These are phyloP conservation scores for Otocyon megalotis DNA, from an alignment of 2,113 vertebrate species.

Conservation along the genomic window DNA sequence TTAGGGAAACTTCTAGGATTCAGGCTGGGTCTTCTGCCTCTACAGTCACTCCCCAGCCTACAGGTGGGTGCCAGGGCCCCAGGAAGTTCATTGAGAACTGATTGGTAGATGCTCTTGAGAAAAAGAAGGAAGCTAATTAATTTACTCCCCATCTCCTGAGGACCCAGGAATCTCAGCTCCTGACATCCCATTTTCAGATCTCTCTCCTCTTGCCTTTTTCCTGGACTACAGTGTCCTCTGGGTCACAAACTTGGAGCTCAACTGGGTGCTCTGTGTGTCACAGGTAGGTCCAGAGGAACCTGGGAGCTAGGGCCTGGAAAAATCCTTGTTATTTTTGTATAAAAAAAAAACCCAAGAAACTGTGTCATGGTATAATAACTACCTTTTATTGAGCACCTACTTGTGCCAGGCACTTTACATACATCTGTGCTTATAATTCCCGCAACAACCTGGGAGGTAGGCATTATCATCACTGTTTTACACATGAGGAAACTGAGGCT, in stretches of 20 bases:
- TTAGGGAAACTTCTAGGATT: not conserved
- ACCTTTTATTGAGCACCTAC: conserved; percentile 80
- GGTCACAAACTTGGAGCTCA: conserved; percentile 4
- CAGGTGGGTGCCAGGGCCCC: not conserved
- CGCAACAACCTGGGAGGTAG: conserved; percentile 72
- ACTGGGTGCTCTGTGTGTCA: not conserved
- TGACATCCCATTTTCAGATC: not conserved
- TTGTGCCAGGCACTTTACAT: conserved; percentile 75
- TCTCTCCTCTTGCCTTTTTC: conserved; percentile 30
- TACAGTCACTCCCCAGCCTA: not conserved
- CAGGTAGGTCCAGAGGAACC: conserved; percentile 9
- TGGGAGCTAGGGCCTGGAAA: not conserved
- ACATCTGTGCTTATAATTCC: conserved; percentile 66
- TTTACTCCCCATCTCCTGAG: not conserved
- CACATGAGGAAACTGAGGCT: conserved; percentile 64
- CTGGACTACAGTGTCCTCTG: not conserved
- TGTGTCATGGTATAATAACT: conserved; percentile 42
- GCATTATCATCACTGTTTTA: conserved; percentile 50
- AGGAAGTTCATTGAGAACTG: not conserved
- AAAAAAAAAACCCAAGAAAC: conserved; percentile 21
- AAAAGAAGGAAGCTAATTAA: conserved; percentile 1
- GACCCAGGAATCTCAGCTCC: not conserved
- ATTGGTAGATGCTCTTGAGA: not conserved
- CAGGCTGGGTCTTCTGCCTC: not conserved
- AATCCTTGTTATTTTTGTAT: conserved; percentile 37